phyloP scores from a whole-genome alignment of 1,140 invertebrate species.

The Drosophila nebulosa region DNA sequence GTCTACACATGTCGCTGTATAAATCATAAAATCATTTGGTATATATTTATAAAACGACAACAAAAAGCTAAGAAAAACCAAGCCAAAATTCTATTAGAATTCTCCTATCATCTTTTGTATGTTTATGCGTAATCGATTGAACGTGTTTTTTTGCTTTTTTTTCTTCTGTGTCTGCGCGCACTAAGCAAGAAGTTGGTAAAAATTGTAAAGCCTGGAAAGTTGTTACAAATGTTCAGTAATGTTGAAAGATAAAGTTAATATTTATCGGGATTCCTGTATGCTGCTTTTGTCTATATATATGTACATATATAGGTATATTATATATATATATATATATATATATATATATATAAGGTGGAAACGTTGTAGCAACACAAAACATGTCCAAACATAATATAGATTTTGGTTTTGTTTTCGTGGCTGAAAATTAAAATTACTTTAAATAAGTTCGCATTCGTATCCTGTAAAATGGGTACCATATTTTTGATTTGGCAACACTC shows the following conservation, averaged over 20 bases:
- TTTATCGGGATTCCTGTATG: background rate
- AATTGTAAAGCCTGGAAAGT: background rate
- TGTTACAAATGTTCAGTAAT: background rate
- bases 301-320: no score
- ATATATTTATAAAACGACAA: background rate
- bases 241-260: background rate
- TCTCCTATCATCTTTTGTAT: background rate
- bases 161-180: background rate
- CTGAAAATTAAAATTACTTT: background rate
- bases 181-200: constrained; percentile 21
- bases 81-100: background rate
- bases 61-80: background rate
- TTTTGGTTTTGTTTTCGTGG: background rate
- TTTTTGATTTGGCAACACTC: no score
- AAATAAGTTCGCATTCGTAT: no score
- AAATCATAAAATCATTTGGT: constrained; percentile 64
- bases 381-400: background rate
- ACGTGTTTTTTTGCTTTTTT: background rate
- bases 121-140: constrained; percentile 38
- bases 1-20: constrained; percentile 57
- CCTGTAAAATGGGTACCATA: no score
- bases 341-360: background rate
- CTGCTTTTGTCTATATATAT: background rate
- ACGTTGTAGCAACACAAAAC: background rate
- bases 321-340: no score